These are phyloP conservation scores for Apantesis nais DNA, from an alignment of 2,888 invertebrate species.

Conservation along the genomic window DNA sequence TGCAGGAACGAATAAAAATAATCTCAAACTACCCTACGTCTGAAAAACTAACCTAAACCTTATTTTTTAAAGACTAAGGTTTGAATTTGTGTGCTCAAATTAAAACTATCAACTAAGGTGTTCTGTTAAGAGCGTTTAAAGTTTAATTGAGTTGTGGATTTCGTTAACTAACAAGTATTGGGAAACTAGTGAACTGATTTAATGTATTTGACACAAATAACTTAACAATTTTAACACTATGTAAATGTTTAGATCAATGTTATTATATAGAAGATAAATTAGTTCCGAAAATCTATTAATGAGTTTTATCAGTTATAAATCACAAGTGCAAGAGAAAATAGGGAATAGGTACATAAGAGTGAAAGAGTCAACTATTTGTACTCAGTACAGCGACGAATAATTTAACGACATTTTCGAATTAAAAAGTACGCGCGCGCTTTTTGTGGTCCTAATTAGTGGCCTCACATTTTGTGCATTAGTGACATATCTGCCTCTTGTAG, in stretches of 20 bases:
- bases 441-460: too few relatives aligned
- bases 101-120: conserved; percentile 62
- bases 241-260: background rate
- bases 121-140: conserved; percentile 70
- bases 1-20: conserved; percentile 37
- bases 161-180: conserved; percentile 68
- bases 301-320: too few relatives aligned
- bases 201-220: conserved; percentile 40
- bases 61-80: background rate
- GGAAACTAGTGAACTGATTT: conserved; percentile 64
- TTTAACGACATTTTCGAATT: too few relatives aligned
- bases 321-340: too few relatives aligned
- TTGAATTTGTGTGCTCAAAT: conserved; percentile 11
- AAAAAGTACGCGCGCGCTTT: too few relatives aligned
- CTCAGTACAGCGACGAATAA: too few relatives aligned
- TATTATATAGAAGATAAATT: too few relatives aligned
- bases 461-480: too few relatives aligned
- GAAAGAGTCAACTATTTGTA: too few relatives aligned
- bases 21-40: conserved; percentile 15
- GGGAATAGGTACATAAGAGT: too few relatives aligned
- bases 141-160: conserved; percentile 80
- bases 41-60: conserved; percentile 7
- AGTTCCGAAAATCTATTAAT: too few relatives aligned
- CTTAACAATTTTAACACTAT: background rate
- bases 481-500: too few relatives aligned